Evolutionary conservation across 2,888 invertebrate species (phyloP).

Genomic region (Sphaerophoria taeniata): DNA sequence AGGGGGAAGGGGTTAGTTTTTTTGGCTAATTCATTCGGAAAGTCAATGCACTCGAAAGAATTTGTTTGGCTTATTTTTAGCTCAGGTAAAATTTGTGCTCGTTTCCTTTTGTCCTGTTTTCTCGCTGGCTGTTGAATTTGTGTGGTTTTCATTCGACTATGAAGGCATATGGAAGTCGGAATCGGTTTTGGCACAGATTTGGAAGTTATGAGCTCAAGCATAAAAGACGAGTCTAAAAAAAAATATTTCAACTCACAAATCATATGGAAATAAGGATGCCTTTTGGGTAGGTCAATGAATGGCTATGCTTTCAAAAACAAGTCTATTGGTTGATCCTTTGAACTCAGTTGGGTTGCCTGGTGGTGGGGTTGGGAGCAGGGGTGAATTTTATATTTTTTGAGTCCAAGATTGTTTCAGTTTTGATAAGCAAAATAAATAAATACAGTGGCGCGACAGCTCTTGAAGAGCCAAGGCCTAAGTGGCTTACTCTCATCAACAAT

Average conservation of each 20-base stretch:
- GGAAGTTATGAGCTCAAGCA: conserved; percentile 26
- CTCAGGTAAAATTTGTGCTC: not conserved
- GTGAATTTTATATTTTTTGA: not conserved
- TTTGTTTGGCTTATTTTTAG: not conserved
- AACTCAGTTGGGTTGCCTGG: not conserved
- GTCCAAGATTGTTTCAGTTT: no score
- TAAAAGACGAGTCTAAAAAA: conserved; percentile 20
- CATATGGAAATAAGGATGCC: not conserved
- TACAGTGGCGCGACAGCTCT: no score
- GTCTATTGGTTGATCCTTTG: conserved; percentile 3
- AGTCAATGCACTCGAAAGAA: conserved; percentile 60
- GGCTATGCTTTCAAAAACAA: not conserved
- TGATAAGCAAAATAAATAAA: no score
- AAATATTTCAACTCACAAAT: conserved; percentile 32
- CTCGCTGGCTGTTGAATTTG: conserved; percentile 3
- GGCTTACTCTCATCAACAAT: no score
- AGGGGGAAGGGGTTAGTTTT: not conserved
- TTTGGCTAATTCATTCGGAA: conserved; percentile 17
- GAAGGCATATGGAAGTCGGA: not conserved
- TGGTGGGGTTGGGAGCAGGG: not conserved
- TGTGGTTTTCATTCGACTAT: conserved; percentile 4
- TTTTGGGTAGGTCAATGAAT: conserved; percentile 27
- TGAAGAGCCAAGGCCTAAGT: no score
- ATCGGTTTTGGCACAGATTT: conserved; percentile 12
- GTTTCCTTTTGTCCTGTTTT: not conserved